Conservation (phyloP, 2,797 vertebrate genomes). For the Parauchenoglanis ngamensis region DNA sequence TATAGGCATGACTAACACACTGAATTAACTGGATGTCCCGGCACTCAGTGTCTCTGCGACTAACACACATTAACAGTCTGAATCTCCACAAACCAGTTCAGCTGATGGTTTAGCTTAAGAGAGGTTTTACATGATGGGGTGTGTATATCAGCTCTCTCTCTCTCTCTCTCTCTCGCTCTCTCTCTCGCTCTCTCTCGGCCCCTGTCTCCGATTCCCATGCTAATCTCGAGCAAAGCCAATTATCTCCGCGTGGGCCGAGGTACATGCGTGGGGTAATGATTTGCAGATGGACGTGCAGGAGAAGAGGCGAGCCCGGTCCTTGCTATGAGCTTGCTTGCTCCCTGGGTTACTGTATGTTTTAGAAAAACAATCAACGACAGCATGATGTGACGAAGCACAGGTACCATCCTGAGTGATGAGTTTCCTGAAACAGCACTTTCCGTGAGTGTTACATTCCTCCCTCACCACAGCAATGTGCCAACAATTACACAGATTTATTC, state of each 20-base stretch:
- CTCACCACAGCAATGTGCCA: background rate
- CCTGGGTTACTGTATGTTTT: background rate
- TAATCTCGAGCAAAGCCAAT: background rate
- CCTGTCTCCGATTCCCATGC: background rate
- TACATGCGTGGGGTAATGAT: background rate
- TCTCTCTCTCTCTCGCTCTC: conserved; percentile 5
- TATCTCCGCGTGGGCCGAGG: background rate
- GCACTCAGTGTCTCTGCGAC: background rate
- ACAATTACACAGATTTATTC: background rate
- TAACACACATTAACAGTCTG: background rate
- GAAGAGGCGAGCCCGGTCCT: background rate
- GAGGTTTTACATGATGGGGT: background rate
- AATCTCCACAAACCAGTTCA: background rate
- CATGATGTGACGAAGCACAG: background rate
- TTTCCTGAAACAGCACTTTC: background rate
- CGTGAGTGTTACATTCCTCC: background rate
- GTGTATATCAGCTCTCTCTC: background rate
- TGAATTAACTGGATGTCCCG: background rate
- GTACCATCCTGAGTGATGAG: background rate
- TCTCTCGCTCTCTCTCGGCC: background rate
- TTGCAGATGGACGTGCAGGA: conserved; percentile 21
- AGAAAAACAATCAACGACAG: too few species aligned
- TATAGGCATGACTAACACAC: background rate
- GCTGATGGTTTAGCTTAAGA: background rate
- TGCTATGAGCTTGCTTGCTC: background rate